A percentile compares a stretch with the other conserved stretches of the same genome.
These are phyloP conservation scores for Hemicrepidius hirtus DNA, from an alignment of 2,888 invertebrate species.

Conservation along the genomic window DNA sequence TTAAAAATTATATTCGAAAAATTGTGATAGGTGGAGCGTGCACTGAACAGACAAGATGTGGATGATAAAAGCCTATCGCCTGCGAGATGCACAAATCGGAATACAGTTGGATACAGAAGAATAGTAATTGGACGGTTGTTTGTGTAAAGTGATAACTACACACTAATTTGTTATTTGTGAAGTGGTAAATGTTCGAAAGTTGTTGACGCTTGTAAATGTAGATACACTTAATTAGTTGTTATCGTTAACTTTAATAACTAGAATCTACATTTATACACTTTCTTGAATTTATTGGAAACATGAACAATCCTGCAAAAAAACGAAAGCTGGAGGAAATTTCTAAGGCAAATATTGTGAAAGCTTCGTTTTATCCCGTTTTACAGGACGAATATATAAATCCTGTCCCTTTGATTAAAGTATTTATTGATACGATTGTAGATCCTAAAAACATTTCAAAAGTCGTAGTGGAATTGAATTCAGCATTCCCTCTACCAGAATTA, in stretches of 20 bases:
- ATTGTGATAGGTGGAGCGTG: constrained; percentile 27
- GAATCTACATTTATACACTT: not conserved
- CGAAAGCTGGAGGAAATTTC: constrained; percentile 46
- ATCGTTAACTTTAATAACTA: constrained; percentile 9
- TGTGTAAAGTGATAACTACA: constrained; percentile 26
- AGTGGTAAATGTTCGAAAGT: constrained; percentile 27
- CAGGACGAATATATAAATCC: constrained; percentile 74
- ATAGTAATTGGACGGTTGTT: constrained; percentile 15
- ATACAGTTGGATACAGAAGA: constrained; percentile 6
- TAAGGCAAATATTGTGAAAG: not conserved
- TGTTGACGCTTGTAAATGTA: constrained; percentile 5
- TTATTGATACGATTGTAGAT: constrained; percentile 77
- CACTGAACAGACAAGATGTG: not conserved
- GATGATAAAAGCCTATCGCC: not conserved
- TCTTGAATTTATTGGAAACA: not conserved
- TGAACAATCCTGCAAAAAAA: constrained; percentile 48
- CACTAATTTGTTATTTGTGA: constrained; percentile 17
- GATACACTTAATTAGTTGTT: constrained; percentile 9
- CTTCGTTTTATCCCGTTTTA: constrained; percentile 72
- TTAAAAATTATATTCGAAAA: constrained; percentile 11
- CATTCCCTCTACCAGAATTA: constrained; percentile 77
- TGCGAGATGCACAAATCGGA: not conserved
- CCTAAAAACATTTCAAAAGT: constrained; percentile 78
- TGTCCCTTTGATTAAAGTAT: constrained; percentile 75
- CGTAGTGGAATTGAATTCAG: constrained; percentile 76